Evolutionary conservation across 2,888 invertebrate genomes (phyloP).

Genomic region (Phyllotreta striolata): DNA sequence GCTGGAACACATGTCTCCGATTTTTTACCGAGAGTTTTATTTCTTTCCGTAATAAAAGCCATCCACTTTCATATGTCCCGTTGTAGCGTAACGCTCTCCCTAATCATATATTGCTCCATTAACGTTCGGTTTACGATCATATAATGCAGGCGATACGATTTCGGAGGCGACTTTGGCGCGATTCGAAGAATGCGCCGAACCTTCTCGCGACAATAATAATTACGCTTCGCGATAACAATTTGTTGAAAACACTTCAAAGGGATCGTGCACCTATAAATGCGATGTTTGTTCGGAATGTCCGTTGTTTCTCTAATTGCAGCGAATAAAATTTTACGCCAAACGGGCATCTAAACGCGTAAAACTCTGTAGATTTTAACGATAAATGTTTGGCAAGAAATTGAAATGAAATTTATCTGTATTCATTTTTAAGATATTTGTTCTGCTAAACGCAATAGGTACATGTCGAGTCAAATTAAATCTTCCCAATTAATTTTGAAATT

Average conservation of each 20-base stretch:
- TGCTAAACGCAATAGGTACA: no score
- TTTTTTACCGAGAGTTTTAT: slow-evolving; percentile 16
- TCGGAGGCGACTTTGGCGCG: background rate
- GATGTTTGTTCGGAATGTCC: no score
- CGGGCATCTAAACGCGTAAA: no score
- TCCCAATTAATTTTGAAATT: no score
- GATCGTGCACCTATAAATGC: no score
- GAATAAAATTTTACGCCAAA: no score
- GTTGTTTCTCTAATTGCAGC: no score
- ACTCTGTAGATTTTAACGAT: no score
- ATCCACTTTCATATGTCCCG: slow-evolving; percentile 20
- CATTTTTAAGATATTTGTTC: no score
- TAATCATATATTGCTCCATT: slow-evolving; percentile 14
- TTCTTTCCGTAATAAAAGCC: slow-evolving; percentile 21
- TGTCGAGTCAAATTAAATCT: no score
- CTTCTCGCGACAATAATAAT: slow-evolving; percentile 2
- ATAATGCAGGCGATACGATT: slow-evolving; percentile 6
- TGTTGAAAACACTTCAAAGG: slow-evolving; percentile 18
- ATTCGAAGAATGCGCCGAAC: slow-evolving; percentile 12
- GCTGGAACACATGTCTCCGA: slow-evolving; percentile 15
- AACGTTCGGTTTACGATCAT: slow-evolving; percentile 7
- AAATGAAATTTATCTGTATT: no score
- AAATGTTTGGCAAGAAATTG: no score
- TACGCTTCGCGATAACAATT: slow-evolving; percentile 5
- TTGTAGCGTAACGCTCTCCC: slow-evolving; percentile 12